Conservation (phyloP, 1,140 invertebrate species). For the Eubasilissa regina region DNA sequence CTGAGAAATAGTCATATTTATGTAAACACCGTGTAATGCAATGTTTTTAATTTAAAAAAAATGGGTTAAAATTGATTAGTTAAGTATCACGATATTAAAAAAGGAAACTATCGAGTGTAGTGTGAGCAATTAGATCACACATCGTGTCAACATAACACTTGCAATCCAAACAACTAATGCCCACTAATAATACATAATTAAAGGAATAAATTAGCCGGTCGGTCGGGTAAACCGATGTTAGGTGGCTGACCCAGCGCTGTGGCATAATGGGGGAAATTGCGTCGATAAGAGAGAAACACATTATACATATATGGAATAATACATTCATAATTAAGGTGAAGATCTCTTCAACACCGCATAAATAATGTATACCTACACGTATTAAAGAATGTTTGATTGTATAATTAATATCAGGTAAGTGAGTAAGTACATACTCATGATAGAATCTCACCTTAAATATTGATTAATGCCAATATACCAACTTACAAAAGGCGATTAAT, state of each 20-base stretch:
- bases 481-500: no score
- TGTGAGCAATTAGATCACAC: constrained; percentile 50
- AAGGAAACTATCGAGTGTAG: neutral
- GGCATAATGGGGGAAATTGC: constrained; percentile 1
- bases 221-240: neutral
- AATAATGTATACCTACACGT: no score
- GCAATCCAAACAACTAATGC: constrained; percentile 57
- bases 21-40: no score
- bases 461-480: no score
- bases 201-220: constrained; percentile 57
- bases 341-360: no score
- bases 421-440: no score
- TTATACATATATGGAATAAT: no score
- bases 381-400: no score
- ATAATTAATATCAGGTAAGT: no score
- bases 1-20: no score
- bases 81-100: neutral
- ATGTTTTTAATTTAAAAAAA: neutral
- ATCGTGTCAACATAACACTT: constrained; percentile 57
- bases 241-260: constrained; percentile 9
- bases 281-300: neutral
- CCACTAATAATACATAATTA: constrained; percentile 57
- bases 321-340: no score
- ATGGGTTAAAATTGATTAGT: neutral
- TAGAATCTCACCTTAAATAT: no score